These are phyloP conservation scores for Caretta caretta DNA, from an alignment of 2,113 vertebrate genomes.

Conservation along the genomic window DNA sequence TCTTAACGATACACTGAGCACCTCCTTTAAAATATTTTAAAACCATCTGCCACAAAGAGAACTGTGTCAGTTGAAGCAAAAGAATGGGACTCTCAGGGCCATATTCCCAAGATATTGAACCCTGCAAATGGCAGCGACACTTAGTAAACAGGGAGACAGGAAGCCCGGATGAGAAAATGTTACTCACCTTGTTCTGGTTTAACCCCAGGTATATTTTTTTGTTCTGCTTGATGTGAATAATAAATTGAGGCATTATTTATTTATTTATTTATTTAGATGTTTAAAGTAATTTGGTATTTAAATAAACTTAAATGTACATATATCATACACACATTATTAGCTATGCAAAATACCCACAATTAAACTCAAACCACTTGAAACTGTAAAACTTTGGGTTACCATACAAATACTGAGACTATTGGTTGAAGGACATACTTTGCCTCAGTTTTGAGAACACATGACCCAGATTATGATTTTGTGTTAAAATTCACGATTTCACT, in stretches of 20 bases:
- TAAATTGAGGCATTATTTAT: neutral
- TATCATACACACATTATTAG: neutral
- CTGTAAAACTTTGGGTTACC: neutral
- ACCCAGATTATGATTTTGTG: neutral
- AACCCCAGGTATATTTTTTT: neutral
- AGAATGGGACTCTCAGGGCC: neutral
- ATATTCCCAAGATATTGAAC: neutral
- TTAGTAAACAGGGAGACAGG: conserved; percentile 14
- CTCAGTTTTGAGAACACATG: neutral
- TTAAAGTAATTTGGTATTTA: neutral
- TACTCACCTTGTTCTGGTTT: neutral
- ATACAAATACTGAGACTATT: neutral
- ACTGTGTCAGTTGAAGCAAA: neutral
- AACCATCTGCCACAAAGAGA: conserved; percentile 45
- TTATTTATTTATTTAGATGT: neutral
- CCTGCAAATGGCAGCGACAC: neutral
- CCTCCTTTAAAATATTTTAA: conserved; percentile 34
- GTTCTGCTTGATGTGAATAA: neutral
- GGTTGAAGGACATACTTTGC: neutral
- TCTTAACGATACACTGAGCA: neutral
- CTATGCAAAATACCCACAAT: neutral
- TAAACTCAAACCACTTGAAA: neutral
- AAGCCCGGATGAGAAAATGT: conserved; percentile 8
- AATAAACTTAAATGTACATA: neutral
- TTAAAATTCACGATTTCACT: neutral